A percentile compares a stretch with the other conserved stretches of the same genome.
phyloP scores from a whole-genome alignment of 1,140 invertebrate genomes.

The Drosophila virilis region DNA sequence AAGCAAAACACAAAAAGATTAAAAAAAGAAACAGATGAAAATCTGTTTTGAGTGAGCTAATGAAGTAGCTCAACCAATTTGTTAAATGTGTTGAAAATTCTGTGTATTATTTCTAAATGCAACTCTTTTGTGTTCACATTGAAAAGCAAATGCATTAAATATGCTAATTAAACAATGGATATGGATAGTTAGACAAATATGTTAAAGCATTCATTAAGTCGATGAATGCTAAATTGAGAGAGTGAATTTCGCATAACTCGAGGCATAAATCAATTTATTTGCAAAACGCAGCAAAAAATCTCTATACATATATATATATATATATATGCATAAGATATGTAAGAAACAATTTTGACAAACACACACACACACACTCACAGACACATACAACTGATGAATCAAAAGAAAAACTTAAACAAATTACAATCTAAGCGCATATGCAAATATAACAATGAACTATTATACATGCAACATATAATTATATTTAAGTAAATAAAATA shows the following conservation, averaged over 20 bases:
- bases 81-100: slow-evolving; percentile 71
- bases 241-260: slow-evolving; percentile 61
- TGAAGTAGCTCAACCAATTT: slow-evolving; percentile 52
- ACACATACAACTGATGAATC: slow-evolving; percentile 72
- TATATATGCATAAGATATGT: slow-evolving; percentile 19
- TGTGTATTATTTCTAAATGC: slow-evolving; percentile 58
- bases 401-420: slow-evolving; percentile 79
- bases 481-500: slow-evolving; percentile 81
- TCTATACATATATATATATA: slow-evolving; percentile 44
- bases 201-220: slow-evolving; percentile 64
- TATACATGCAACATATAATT: slow-evolving; percentile 77
- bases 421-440: slow-evolving; percentile 75
- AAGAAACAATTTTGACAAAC: slow-evolving; percentile 47
- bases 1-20: slow-evolving; percentile 27
- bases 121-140: slow-evolving; percentile 74
- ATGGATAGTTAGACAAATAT: slow-evolving; percentile 82
- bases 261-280: slow-evolving; percentile 78
- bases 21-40: slow-evolving; percentile 39
- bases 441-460: slow-evolving; percentile 83
- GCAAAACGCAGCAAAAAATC: slow-evolving; percentile 47
- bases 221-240: slow-evolving; percentile 46
- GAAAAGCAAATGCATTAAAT: slow-evolving; percentile 49
- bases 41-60: slow-evolving; percentile 34
- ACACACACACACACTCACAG: slow-evolving; percentile 10
- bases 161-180: slow-evolving; percentile 69